Evolutionary conservation across 1,140 invertebrate genomes (phyloP), one percentile per base, ranked within the genome.

Genomic region (Pseudomyrmex flavicornis): DNA sequence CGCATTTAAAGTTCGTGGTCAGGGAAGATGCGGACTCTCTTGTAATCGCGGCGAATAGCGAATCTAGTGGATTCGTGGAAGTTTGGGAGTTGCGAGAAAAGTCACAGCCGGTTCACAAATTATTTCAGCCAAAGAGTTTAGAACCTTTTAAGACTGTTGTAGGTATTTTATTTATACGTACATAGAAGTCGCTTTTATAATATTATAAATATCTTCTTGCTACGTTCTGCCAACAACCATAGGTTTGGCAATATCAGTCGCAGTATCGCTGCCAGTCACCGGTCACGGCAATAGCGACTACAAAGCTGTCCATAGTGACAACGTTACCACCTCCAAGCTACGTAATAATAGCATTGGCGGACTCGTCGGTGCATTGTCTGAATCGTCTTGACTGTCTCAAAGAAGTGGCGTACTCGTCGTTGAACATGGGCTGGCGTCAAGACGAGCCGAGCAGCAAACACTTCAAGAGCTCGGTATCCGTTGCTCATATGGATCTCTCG

Each of bases 1-100:
- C 96, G 1, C 96, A 97, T 88, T 92, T 98, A 3, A 96, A 97
- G 75, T 99, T 98, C 95, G 96, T 97, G 65, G 95, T 97, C 12
- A 95, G 96, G 20, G 98, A 98, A 91, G 97, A 97, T 90, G 96
- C 97, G 4, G 98, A 98, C 94, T 97, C 97, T 1, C 93, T 98
- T 12, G 95, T 98, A 61, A 96, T 98, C 9, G 95, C 96, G 58
- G 96, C 96, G 58, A 96, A 95, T 82, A 95, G 95, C 72, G 95
- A 95, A 8, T 95, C 93, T 46, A 95, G 95, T 15, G 96, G 97
- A 90, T 95, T 96, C 62, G 95, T 98, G 15, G 97, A 98, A 92
- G 95, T 98, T 7, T 99, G 98, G 98, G 97, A 98, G 89, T 93
- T 98, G 7, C 95, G 96, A 7, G 97, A 98, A 90, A 96, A 98